Evolutionary conservation across 1,140 invertebrate species (phyloP).

Genomic region (Micrasema minimum): DNA sequence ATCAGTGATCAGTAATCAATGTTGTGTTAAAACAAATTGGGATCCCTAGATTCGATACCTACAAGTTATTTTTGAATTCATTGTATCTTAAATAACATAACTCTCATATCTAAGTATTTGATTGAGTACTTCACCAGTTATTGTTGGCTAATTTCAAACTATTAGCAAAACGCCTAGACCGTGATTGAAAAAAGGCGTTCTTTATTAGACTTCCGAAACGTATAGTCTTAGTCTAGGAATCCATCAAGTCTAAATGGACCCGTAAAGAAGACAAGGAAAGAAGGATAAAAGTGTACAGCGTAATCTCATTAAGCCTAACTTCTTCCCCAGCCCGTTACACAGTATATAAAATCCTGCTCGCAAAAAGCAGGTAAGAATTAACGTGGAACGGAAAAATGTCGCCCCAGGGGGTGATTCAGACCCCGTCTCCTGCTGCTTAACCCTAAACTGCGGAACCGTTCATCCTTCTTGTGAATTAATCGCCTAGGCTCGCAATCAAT

Average conservation of each 20-base stretch:
- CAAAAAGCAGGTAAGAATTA: constrained; percentile 36
- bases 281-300: constrained; percentile 23
- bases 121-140: too few relatives aligned
- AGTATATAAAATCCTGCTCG: constrained; percentile 15
- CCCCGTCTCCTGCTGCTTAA: constrained; percentile 24
- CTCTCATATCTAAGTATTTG: too few relatives aligned
- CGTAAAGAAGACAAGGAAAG: not conserved
- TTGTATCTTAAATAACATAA: too few relatives aligned
- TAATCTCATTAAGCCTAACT: constrained; percentile 35
- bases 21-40: too few relatives aligned
- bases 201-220: too few relatives aligned
- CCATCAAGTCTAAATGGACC: constrained; percentile 21
- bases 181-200: too few relatives aligned
- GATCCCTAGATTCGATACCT: too few relatives aligned
- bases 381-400: constrained; percentile 36
- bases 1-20: too few relatives aligned
- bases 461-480: constrained; percentile 40
- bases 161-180: too few relatives aligned
- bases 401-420: constrained; percentile 29
- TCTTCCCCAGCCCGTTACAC: constrained; percentile 20
- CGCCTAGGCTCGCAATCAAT: constrained; percentile 33
- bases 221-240: constrained; percentile 14
- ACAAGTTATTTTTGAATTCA: too few relatives aligned
- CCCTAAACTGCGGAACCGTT: constrained; percentile 40
- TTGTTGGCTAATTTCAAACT: too few relatives aligned